Evolutionary conservation across 2,113 vertebrate genomes (phyloP), one percentile per base, ranked within the genome.

Genomic region (Heterochromis multidens): DNA sequence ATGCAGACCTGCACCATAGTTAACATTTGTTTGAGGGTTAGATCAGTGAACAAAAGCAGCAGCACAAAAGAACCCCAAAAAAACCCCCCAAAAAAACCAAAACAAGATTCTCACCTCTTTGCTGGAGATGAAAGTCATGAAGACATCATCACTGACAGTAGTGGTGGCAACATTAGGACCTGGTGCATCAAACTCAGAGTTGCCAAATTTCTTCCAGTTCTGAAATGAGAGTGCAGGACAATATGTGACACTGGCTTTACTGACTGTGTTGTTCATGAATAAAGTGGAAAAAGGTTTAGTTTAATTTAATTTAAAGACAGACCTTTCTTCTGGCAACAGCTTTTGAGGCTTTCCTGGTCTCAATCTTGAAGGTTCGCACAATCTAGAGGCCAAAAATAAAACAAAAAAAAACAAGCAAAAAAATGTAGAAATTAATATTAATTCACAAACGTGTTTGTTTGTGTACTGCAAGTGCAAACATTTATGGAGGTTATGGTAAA

Each of bases 131-230:
- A 99, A 99, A 3, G 97, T 99, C 98, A 99, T 99, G 86, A 96
- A 97, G 49, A 99, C 98, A 0, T 99, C 98, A 2, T 99, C 98
- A 1, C 98, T 99, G 91, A 99, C 98, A 0, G 98, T 99, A 52
- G 98, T 99, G 40, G 98, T 99, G 79, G 98, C 98, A 83, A 99
- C 97, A 7, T 99, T 99, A 1, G 98, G 98, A 1, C 98, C 98
- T 0, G 97, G 96, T 1, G 96, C 93, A 23, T 99, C 98, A 6
- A 95, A 98, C 86, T 99, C 98, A 0, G 98, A 99, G 90, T 98
- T 98, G 6, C 98, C 98, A 49, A 99, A 99, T 79, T 99, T 99
- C 88, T 99, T 99, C 98, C 98, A 99, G 92, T 99, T 99, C 98
- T 99, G 67, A 33, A 84, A 86, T 6, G 1, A 74, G 1, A 74